A percentile compares a stretch with the other conserved stretches of the same genome.
Evolutionary conservation across 2,888 invertebrate genomes (phyloP).

Genomic region (Euphydryas editha): DNA sequence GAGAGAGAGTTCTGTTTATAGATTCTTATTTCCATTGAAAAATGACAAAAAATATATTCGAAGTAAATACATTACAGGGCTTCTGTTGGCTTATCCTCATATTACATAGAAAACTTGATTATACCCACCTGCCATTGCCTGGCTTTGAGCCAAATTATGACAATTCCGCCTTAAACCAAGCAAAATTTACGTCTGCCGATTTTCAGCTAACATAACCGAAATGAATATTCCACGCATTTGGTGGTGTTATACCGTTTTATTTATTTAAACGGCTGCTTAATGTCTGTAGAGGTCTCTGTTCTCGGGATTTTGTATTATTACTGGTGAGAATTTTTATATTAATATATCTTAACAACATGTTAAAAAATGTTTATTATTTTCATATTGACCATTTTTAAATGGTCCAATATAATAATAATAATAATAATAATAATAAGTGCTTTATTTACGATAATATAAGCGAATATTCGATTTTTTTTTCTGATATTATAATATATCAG

Average conservation of each 20-base stretch:
- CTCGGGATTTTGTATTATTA: too few relatives aligned
- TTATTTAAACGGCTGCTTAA: constrained; percentile 4
- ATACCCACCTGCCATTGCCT: constrained; percentile 10
- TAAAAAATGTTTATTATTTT: too few relatives aligned
- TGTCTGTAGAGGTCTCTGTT: background rate
- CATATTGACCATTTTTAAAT: too few relatives aligned
- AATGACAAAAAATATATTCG: background rate
- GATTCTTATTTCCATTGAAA: background rate
- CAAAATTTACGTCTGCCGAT: constrained; percentile 9
- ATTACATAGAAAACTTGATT: constrained; percentile 12
- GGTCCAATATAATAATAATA: too few relatives aligned
- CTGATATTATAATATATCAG: too few relatives aligned
- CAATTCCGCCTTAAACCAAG: constrained; percentile 6
- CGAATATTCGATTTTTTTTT: too few relatives aligned
- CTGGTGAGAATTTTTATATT: too few relatives aligned
- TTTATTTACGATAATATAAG: too few relatives aligned
- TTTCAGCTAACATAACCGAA: constrained; percentile 5
- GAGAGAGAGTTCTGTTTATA: background rate
- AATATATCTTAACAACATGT: too few relatives aligned
- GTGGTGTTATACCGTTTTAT: background rate
- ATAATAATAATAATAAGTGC: too few relatives aligned
- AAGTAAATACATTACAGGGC: background rate
- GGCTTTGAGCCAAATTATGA: constrained; percentile 12
- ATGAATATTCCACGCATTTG: constrained; percentile 13
- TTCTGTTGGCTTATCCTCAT: background rate